These are phyloP conservation scores for Hedychridium roseum DNA, from an alignment of 2,888 invertebrate species.

Conservation along the genomic window DNA sequence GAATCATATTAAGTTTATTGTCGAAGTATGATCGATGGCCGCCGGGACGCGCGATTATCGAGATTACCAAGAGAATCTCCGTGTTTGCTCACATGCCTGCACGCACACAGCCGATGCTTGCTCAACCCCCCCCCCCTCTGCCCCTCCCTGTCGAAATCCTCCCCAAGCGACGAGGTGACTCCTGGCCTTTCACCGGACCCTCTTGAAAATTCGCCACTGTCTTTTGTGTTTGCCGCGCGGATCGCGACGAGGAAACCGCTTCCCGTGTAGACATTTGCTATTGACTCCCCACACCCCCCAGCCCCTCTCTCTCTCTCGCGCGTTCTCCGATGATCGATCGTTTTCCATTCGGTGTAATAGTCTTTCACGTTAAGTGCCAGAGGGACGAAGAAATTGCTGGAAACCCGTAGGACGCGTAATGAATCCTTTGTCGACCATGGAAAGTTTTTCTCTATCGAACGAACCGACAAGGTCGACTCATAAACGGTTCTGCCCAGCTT, in stretches of 20 bases:
- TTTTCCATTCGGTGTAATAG: slow-evolving; percentile 26
- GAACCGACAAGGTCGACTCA: too few relatives aligned
- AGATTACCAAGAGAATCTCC: slow-evolving; percentile 38
- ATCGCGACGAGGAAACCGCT: slow-evolving; percentile 30
- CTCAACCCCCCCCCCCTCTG: slow-evolving; percentile 19
- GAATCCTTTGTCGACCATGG: too few relatives aligned
- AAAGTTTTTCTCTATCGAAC: too few relatives aligned
- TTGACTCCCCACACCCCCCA: slow-evolving; percentile 18
- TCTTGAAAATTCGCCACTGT: slow-evolving; percentile 38
- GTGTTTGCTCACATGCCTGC: slow-evolving; percentile 32
- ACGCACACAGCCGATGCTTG: slow-evolving; percentile 2
- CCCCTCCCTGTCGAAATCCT: slow-evolving; percentile 17
- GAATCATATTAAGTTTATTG: slow-evolving; percentile 53
- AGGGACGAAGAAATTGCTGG: slow-evolving; percentile 1
- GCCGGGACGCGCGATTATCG: slow-evolving; percentile 39
- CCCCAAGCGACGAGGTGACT: slow-evolving; percentile 21
- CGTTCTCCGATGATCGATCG: slow-evolving; percentile 42
- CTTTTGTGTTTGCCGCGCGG: slow-evolving; percentile 36
- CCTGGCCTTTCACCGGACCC: slow-evolving; percentile 34
- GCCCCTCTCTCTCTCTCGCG: too few relatives aligned
- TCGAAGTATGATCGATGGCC: slow-evolving; percentile 54
- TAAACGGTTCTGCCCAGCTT: too few relatives aligned
- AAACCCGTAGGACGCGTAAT: not conserved
- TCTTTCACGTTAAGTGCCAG: slow-evolving; percentile 17
- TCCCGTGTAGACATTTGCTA: slow-evolving; percentile 30